Evolutionary conservation across 1,140 invertebrate genomes (phyloP).

Genomic region (Goniozus legneri): DNA sequence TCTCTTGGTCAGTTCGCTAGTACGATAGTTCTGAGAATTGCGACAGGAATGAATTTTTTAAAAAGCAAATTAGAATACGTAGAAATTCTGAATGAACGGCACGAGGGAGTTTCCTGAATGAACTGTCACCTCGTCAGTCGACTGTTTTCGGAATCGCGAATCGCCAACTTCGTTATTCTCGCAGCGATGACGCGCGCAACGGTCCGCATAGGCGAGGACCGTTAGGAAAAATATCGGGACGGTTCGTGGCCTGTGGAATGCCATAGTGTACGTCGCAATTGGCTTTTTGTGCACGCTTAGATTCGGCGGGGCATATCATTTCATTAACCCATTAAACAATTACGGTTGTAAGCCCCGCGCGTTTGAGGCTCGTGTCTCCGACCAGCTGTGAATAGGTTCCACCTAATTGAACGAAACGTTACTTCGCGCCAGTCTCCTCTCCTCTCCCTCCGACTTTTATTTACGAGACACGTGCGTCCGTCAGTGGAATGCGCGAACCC

Average conservation of each 20-base stretch:
- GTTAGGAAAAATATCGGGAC: not conserved
- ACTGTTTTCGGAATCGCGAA: too few species aligned
- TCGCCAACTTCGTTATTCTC: too few species aligned
- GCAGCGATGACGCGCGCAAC: constrained; percentile 5
- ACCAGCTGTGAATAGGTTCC: constrained; percentile 36
- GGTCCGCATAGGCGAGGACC: constrained; percentile 11
- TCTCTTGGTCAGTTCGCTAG: too few species aligned
- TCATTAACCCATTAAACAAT: constrained; percentile 49
- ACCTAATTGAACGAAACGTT: constrained; percentile 24
- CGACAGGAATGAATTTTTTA: too few species aligned
- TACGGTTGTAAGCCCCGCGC: constrained; percentile 30
- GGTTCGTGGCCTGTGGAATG: constrained; percentile 23
- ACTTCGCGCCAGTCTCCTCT: too few species aligned
- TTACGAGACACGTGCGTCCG: constrained; percentile 14
- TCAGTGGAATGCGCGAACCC: too few species aligned
- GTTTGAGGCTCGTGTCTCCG: constrained; percentile 31
- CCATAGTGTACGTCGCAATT: constrained; percentile 29
- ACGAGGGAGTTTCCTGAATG: too few species aligned
- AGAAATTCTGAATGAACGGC: too few species aligned
- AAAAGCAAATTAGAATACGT: too few species aligned
- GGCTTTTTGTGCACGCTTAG: constrained; percentile 39
- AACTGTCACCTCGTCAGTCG: too few species aligned
- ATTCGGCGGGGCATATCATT: constrained; percentile 43
- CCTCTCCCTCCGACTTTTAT: constrained; percentile 12
- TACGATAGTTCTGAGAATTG: too few species aligned